A percentile compares a stretch with the other conserved stretches of the same genome.
Evolutionary conservation across 2,888 invertebrate species (phyloP).

Genomic region (Athalia cordata): DNA sequence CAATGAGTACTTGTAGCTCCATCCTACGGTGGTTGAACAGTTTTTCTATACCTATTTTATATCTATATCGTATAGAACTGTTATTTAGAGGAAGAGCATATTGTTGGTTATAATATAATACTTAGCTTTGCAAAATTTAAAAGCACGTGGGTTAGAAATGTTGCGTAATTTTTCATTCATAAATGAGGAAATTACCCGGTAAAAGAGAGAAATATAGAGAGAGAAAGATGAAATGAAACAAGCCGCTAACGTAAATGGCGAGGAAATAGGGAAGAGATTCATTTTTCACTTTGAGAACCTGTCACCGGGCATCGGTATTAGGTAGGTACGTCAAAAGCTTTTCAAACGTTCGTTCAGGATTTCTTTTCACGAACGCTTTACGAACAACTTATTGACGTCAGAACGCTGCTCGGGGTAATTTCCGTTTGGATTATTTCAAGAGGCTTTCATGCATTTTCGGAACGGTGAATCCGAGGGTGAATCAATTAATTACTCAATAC

Average conservation of each 20-base stretch:
- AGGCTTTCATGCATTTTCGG: constrained; percentile 9
- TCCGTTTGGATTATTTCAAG: constrained; percentile 15
- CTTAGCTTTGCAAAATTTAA: neutral
- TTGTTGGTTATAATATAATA: no score
- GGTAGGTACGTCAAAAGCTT: neutral
- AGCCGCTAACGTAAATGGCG: constrained; percentile 4
- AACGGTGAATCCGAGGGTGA: neutral
- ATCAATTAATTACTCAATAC: neutral
- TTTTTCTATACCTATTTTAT: no score
- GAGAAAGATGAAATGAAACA: neutral
- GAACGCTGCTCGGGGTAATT: constrained; percentile 11
- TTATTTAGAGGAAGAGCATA: no score
- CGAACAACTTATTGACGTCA: constrained; percentile 25
- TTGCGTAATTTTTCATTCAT: constrained; percentile 35
- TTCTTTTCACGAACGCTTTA: neutral
- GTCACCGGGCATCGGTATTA: neutral
- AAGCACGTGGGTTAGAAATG: constrained; percentile 14
- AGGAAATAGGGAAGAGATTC: neutral
- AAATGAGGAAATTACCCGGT: constrained; percentile 26
- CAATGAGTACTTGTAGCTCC: neutral
- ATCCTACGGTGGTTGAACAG: no score
- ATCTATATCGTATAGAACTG: no score
- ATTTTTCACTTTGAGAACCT: constrained; percentile 31
- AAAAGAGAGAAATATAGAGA: neutral
- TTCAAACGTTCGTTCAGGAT: neutral